Evolutionary conservation across 2,888 invertebrate genomes (phyloP).

Genomic region (Pimpla rufipes): DNA sequence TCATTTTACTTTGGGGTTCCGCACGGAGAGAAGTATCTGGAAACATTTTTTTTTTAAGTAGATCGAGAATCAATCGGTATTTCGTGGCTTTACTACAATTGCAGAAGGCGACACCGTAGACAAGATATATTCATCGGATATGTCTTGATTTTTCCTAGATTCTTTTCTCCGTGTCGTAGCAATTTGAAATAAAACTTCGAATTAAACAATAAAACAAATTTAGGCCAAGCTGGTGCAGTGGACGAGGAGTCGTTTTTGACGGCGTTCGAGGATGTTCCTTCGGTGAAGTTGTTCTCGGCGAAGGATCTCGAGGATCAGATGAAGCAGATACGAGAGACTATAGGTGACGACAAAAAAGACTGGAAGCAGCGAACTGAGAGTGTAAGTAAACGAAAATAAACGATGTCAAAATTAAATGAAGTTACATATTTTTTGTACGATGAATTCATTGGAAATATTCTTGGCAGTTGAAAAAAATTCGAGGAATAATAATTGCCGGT

Average conservation of each 20-base stretch:
- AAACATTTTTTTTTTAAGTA: neutral
- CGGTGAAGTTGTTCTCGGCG: constrained; percentile 93
- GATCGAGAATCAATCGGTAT: neutral
- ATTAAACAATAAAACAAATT: constrained; percentile 26
- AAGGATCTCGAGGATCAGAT: constrained; percentile 94
- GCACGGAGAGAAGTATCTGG: neutral
- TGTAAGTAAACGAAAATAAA: constrained; percentile 86
- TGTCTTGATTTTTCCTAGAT: neutral
- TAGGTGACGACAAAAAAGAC: constrained; percentile 93
- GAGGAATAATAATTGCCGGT: constrained; percentile 93
- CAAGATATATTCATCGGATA: too few relatives aligned
- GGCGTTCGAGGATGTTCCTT: constrained; percentile 94
- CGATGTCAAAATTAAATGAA: neutral
- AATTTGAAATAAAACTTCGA: neutral
- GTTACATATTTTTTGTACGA: neutral
- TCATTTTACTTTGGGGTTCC: neutral
- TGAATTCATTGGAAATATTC: neutral
- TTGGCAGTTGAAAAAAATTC: constrained; percentile 92
- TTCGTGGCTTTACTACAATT: too few relatives aligned
- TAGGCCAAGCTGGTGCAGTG: constrained; percentile 93
- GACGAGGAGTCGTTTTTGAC: constrained; percentile 95
- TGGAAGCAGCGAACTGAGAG: constrained; percentile 98
- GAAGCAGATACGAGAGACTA: constrained; percentile 90
- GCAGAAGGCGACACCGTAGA: too few relatives aligned
- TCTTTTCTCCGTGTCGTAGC: neutral